Conservation (phyloP, 2,113 vertebrate genomes). For the Psophia crepitans region DNA sequence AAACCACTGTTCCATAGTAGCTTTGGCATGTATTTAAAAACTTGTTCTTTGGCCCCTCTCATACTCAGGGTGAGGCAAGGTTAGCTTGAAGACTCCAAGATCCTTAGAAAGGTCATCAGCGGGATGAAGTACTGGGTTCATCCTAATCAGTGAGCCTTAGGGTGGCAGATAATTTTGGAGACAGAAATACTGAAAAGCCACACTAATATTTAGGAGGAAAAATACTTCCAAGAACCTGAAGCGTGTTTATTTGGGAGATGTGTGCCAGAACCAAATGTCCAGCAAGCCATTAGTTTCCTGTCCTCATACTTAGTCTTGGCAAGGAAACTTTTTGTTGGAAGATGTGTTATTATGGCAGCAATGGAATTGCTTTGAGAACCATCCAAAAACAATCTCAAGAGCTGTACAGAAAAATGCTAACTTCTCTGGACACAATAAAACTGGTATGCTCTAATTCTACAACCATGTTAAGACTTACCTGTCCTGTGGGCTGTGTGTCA, state of each 20-base stretch:
- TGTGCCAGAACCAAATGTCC: neutral
- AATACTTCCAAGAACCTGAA: neutral
- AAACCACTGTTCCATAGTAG: neutral
- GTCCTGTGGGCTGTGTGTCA: neutral
- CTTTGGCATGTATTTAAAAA: neutral
- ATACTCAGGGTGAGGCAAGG: neutral
- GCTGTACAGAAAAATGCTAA: neutral
- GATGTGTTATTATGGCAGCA: slow-evolving; percentile 23
- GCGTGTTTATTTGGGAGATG: neutral
- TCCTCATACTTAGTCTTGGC: neutral
- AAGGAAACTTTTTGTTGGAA: neutral
- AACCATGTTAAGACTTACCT: neutral
- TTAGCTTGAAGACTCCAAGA: neutral
- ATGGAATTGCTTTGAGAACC: slow-evolving; percentile 30
- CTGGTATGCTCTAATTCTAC: neutral
- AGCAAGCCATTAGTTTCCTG: slow-evolving; percentile 14
- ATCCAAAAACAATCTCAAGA: slow-evolving; percentile 26
- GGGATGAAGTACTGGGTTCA: neutral
- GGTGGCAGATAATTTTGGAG: neutral
- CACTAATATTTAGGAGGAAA: neutral
- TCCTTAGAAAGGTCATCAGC: neutral
- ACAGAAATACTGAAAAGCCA: neutral
- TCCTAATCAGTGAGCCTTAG: neutral
- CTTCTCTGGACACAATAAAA: neutral
- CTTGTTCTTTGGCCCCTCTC: neutral